Conservation (phyloP, 2,113 vertebrate genomes). For the Callospermophilus lateralis region DNA sequence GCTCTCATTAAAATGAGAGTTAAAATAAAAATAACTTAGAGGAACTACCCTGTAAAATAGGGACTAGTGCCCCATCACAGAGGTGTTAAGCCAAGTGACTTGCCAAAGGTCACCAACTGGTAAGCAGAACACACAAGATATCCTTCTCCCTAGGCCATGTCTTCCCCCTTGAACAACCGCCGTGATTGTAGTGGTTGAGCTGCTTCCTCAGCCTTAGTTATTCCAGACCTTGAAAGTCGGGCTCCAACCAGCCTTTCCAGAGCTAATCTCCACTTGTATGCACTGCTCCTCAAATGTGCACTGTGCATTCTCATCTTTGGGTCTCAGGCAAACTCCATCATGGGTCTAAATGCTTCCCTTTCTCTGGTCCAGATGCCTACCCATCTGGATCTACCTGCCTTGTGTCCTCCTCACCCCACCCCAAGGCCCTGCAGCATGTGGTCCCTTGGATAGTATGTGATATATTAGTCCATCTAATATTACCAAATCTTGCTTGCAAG, state of each 20-base stretch:
- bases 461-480: not conserved
- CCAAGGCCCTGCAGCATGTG: rapidly evolving
- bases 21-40: not conserved
- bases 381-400: not conserved
- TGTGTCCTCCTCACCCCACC: not conserved
- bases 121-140: not conserved
- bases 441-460: not conserved
- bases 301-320: not conserved
- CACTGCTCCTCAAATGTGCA: rapidly evolving
- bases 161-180: rapidly evolving
- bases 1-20: not conserved
- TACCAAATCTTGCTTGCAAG: not conserved
- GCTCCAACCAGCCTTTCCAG: not conserved
- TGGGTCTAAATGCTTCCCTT: not conserved
- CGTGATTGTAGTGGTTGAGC: rapidly evolving
- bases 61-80: not conserved
- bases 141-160: not conserved
- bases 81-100: not conserved
- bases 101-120: not conserved
- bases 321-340: not conserved
- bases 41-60: not conserved
- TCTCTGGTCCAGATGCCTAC: not conserved
- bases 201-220: not conserved
- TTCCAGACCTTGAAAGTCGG: not conserved
- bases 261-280: rapidly evolving